phyloP scores from a whole-genome alignment of 2,113 vertebrate species.

The Colius striatus region DNA sequence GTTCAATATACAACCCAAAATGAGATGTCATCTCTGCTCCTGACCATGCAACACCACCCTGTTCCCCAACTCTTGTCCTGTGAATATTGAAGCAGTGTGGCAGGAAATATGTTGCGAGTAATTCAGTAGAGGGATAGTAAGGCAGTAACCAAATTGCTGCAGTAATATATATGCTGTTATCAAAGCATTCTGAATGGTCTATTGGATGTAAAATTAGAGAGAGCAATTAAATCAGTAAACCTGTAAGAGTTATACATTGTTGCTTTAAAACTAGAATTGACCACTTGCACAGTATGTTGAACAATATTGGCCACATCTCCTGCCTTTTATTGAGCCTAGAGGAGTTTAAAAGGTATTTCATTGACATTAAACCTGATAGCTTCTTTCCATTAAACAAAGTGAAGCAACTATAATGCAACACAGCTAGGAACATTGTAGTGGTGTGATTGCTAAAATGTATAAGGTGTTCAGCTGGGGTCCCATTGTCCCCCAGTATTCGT shows the following conservation, averaged over 20 bases:
- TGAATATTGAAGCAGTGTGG: background rate
- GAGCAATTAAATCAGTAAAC: constrained; percentile 44
- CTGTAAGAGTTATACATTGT: background rate
- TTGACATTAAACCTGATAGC: constrained; percentile 38
- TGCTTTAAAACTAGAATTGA: constrained; percentile 27
- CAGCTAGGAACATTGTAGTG: background rate
- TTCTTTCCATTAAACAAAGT: constrained; percentile 34
- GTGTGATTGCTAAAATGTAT: background rate
- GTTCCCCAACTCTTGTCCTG: background rate
- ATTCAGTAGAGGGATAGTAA: background rate
- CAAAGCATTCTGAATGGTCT: background rate
- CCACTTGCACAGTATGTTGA: background rate
- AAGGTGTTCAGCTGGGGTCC: background rate
- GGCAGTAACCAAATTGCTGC: background rate
- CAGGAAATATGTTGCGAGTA: background rate
- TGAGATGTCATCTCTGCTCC: background rate
- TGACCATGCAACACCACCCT: background rate
- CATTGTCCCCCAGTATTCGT: background rate
- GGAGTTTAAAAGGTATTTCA: constrained; percentile 34
- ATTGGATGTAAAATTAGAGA: constrained; percentile 22
- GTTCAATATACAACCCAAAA: background rate
- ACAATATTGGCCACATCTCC: background rate
- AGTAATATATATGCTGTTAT: background rate
- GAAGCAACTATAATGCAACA: background rate
- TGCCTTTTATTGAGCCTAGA: constrained; percentile 13